These are phyloP conservation scores for Macrophya annulata DNA, from an alignment of 2,888 invertebrate genomes.

Conservation along the genomic window DNA sequence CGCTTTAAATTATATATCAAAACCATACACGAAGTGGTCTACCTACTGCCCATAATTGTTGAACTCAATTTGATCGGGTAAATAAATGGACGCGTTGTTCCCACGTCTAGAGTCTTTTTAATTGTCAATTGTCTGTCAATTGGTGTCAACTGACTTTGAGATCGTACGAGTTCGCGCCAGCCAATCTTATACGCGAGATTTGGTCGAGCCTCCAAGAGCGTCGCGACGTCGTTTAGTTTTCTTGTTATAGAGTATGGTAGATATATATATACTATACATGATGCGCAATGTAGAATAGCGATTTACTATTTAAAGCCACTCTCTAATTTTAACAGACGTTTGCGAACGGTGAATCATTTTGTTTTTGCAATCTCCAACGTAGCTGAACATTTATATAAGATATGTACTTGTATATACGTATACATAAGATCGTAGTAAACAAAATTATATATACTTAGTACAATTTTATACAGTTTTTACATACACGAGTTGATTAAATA, in stretches of 20 bases:
- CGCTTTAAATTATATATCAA: conserved; percentile 15
- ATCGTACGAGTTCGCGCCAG: conserved; percentile 43
- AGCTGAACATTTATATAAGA: background rate
- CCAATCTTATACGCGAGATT: conserved; percentile 27
- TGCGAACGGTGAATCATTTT: conserved; percentile 33
- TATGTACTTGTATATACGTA: too few relatives aligned
- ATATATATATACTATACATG: background rate
- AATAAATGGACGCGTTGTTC: conserved; percentile 46
- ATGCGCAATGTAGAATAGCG: conserved; percentile 11
- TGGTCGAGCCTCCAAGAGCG: conserved; percentile 51
- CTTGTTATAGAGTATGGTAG: background rate
- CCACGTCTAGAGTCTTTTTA: conserved; percentile 32
- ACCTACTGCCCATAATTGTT: conserved; percentile 34
- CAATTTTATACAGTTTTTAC: background rate
- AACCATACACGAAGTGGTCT: background rate
- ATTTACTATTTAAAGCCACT: conserved; percentile 31
- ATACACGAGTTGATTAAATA: too few relatives aligned
- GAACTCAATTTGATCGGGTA: conserved; percentile 40
- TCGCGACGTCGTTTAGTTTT: background rate
- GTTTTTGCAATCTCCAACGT: conserved; percentile 30
- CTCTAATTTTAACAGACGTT: conserved; percentile 12
- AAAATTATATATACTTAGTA: background rate
- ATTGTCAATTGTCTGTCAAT: conserved; percentile 52
- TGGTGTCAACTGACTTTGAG: conserved; percentile 46
- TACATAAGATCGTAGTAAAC: background rate